These are phyloP conservation scores for Eulithis testata DNA, from an alignment of 2,888 invertebrate genomes.

Conservation along the genomic window DNA sequence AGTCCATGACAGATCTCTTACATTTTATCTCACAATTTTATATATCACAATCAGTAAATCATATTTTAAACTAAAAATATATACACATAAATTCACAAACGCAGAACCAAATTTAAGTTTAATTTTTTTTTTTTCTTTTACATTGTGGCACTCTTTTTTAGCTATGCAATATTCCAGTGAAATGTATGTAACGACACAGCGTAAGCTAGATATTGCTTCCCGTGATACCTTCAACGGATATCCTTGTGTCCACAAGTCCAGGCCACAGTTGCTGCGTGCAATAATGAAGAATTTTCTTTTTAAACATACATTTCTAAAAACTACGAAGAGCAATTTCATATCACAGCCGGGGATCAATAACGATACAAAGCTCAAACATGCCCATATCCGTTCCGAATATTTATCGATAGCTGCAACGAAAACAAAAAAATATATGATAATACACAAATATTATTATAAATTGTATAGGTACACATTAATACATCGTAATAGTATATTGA, in stretches of 20 bases:
- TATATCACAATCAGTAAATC: slow-evolving; percentile 49
- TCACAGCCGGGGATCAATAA: slow-evolving; percentile 79
- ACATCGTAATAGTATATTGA: slow-evolving; percentile 23
- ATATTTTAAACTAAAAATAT: slow-evolving; percentile 39
- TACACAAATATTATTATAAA: slow-evolving; percentile 43
- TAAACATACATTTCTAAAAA: slow-evolving; percentile 55
- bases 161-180: slow-evolving; percentile 17
- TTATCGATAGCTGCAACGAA: slow-evolving; percentile 83
- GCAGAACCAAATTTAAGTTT: slow-evolving; percentile 33
- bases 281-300: slow-evolving; percentile 73
- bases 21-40: slow-evolving; percentile 49
- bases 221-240: slow-evolving; percentile 86
- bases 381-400: slow-evolving; percentile 82
- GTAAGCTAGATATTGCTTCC: slow-evolving; percentile 83
- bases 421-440: slow-evolving; percentile 60
- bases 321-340: slow-evolving; percentile 71
- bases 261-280: slow-evolving; percentile 84
- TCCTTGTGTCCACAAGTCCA: slow-evolving; percentile 85
- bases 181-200: slow-evolving; percentile 21
- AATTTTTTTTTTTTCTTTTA: slow-evolving; percentile 31
- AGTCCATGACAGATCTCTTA: slow-evolving; percentile 37
- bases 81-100: slow-evolving; percentile 36
- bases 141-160: slow-evolving; percentile 43
- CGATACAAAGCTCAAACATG: slow-evolving; percentile 79
- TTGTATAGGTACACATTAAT: slow-evolving; percentile 18